Percentiles rank a stretch among this genome's conserved stretches.
phyloP scores from a whole-genome alignment of 2,888 invertebrate genomes.

The Brachycybe producta region DNA sequence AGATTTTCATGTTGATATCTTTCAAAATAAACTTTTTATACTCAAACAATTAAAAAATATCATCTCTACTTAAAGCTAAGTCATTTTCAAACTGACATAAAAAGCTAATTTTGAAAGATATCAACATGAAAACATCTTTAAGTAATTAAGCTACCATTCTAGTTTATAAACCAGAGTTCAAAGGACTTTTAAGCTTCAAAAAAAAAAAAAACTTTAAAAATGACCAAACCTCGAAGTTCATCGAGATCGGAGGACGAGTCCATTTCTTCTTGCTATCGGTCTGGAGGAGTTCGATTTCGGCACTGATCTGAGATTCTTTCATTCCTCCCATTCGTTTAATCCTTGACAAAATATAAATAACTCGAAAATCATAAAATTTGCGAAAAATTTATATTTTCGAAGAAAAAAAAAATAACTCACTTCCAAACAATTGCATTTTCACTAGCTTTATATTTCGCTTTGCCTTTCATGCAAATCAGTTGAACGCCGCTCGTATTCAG shows the following conservation, averaged over 20 bases:
- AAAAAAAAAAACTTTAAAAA: too few species aligned
- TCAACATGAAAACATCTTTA: too few species aligned
- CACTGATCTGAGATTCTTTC: conserved; percentile 99
- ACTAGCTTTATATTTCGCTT: conserved; percentile 98
- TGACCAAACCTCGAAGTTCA: conserved; percentile 93
- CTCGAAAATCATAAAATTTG: neutral
- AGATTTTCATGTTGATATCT: too few species aligned
- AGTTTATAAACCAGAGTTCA: too few species aligned
- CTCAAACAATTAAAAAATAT: too few species aligned
- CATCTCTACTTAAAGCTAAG: neutral
- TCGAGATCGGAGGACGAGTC: conserved; percentile 98
- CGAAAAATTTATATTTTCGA: neutral
- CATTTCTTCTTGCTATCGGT: conserved; percentile 99
- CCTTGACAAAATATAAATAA: conserved; percentile 28
- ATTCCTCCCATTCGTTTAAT: conserved; percentile 55
- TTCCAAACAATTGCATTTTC: conserved; percentile 98
- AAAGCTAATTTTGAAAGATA: too few species aligned
- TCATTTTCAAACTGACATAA: too few species aligned
- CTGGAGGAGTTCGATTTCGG: conserved; percentile 95
- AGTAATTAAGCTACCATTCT: too few species aligned
- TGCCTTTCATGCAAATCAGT: conserved; percentile 95
- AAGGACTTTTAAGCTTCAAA: too few species aligned
- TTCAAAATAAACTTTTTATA: too few species aligned
- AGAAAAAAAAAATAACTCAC: conserved; percentile 43
- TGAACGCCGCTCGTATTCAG: conserved; percentile 98